Percentiles rank a stretch among this genome's conserved stretches.
Conservation (phyloP, 2,797 vertebrate species). For the Apodemus agrarius region DNA sequence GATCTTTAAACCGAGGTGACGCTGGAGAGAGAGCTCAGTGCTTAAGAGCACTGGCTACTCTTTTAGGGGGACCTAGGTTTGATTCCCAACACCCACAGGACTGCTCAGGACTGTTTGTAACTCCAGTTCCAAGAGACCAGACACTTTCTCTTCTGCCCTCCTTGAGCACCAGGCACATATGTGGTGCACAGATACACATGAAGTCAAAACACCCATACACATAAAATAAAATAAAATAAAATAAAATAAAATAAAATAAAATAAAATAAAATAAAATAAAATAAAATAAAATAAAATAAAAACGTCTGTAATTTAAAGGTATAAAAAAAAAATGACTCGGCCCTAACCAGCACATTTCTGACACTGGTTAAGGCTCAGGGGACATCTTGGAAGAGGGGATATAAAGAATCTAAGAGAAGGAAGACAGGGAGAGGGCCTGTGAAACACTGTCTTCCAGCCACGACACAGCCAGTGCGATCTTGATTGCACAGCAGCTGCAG, state of each 20-base stretch:
- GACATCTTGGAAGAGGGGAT: not conserved
- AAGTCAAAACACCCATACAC: not conserved
- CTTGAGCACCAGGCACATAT: not conserved
- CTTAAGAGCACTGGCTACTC: not conserved
- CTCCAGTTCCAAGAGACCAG: not conserved
- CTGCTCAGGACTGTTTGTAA: not conserved
- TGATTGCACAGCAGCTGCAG: not conserved
- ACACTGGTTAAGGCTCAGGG: not conserved
- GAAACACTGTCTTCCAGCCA: not conserved
- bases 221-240: not conserved
- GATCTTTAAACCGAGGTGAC: not conserved
- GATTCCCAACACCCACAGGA: not conserved
- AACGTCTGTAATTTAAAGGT: slow-evolving; percentile 25
- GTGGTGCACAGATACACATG: not conserved
- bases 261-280: not conserved
- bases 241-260: not conserved
- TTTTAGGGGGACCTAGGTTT: not conserved
- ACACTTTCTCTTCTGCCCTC: not conserved
- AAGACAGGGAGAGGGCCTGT: not conserved
- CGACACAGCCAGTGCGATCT: not conserved
- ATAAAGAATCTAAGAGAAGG: not conserved
- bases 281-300: not conserved
- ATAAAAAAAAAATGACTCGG: not conserved
- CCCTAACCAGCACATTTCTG: not conserved
- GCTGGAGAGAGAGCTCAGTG: not conserved